Conservation (phyloP, 2,797 vertebrate species). For the Thripadectes ignobilis region DNA sequence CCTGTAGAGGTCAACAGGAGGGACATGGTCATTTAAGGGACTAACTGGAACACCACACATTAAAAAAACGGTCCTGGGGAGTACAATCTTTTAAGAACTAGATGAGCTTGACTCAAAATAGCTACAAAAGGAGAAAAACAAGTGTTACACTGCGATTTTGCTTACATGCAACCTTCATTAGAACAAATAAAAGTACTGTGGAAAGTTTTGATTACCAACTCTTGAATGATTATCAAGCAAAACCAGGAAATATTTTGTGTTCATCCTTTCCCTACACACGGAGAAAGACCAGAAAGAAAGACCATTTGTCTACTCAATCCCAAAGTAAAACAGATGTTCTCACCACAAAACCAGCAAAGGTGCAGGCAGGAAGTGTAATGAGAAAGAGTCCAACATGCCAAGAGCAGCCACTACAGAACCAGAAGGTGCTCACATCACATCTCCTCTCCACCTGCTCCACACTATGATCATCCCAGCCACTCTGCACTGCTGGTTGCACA, state of each 20-base stretch:
- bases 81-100: not conserved
- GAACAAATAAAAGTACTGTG: not conserved
- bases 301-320: not conserved
- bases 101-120: not conserved
- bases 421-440: not conserved
- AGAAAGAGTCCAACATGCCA: not conserved
- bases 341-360: not conserved
- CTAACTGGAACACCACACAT: not conserved
- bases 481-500: not conserved
- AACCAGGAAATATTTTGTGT: accelerated
- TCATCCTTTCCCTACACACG: not conserved
- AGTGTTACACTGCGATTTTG: not conserved
- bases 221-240: not conserved
- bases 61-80: not conserved
- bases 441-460: not conserved
- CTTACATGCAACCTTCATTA: not conserved
- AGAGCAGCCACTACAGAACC: not conserved
- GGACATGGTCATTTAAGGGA: not conserved
- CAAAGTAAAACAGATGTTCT: not conserved
- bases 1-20: not conserved
- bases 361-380: not conserved
- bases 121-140: not conserved
- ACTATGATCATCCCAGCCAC: accelerated
- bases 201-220: not conserved
- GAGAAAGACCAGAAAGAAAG: not conserved